phyloP scores from a whole-genome alignment of 2,888 invertebrate genomes.

The Panzeria rudis region DNA sequence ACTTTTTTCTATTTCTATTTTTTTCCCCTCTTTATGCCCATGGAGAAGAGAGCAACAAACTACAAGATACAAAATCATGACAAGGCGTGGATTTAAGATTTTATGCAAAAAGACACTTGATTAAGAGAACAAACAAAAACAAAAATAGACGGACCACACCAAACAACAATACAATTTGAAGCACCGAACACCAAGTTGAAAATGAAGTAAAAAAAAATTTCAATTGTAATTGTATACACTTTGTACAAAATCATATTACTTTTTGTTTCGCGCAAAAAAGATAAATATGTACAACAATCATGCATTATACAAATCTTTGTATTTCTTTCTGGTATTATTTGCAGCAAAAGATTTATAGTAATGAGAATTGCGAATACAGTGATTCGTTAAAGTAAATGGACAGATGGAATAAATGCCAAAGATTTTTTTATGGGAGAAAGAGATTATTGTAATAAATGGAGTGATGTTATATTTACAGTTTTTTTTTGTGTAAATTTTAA shows the following conservation, averaged over 20 bases:
- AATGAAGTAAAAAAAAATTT: conserved; percentile 19
- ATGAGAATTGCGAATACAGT: conserved; percentile 20
- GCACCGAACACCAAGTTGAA: conserved; percentile 19
- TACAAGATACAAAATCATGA: conserved; percentile 58
- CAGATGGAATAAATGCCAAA: neutral
- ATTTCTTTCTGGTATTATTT: conserved; percentile 11
- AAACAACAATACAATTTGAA: conserved; percentile 32
- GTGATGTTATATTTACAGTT: no score
- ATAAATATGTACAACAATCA: neutral
- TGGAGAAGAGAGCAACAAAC: conserved; percentile 4
- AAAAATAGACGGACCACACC: conserved; percentile 19
- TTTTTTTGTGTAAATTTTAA: no score
- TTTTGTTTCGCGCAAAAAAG: conserved; percentile 46
- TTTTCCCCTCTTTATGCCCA: conserved; percentile 29
- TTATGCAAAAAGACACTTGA: conserved; percentile 9
- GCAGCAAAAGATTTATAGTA: conserved; percentile 39
- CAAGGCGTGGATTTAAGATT: conserved; percentile 64
- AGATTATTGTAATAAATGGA: no score
- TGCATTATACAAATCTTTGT: conserved; percentile 12
- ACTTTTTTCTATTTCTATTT: conserved; percentile 1
- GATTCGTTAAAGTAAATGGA: neutral
- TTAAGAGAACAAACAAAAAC: neutral
- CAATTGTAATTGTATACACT: conserved; percentile 64
- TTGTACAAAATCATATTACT: conserved; percentile 61
- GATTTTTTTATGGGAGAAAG: no score